phyloP scores from a whole-genome alignment of 64 coral and sea anemone species.

The Platygyra sinensis region DNA sequence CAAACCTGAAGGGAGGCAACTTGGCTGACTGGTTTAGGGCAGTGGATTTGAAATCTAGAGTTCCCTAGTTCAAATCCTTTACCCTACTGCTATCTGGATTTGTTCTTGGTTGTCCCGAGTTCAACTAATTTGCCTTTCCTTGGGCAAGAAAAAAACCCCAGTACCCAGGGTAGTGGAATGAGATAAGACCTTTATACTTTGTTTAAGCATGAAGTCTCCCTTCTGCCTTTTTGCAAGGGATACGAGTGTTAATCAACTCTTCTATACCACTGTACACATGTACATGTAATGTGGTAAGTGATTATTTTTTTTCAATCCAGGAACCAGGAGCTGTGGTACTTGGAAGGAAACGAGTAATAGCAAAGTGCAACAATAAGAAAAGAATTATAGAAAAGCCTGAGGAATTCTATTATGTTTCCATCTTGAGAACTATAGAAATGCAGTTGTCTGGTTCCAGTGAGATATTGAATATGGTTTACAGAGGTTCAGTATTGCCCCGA shows the following conservation, averaged over 20 bases:
- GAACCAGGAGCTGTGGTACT: background rate
- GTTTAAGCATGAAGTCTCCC: background rate
- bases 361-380: slow-evolving; percentile 18
- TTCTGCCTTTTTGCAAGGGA: too few species aligned
- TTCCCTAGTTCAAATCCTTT: too few species aligned
- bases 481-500: background rate
- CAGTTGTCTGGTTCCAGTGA: background rate
- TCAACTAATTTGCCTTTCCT: too few species aligned
- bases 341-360: background rate
- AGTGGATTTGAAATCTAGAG: too few species aligned
- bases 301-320: background rate
- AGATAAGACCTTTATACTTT: background rate
- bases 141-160: too few species aligned
- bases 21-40: too few species aligned
- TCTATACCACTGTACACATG: too few species aligned
- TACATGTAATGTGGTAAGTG: too few species aligned
- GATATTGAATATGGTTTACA: background rate
- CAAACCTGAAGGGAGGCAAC: too few species aligned
- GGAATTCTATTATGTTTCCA: slow-evolving; percentile 2
- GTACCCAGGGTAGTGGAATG: background rate
- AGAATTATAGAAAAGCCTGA: background rate
- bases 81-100: too few species aligned
- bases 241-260: too few species aligned
- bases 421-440: background rate
- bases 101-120: too few species aligned